Percentiles rank a stretch among this genome's conserved stretches.
phyloP scores from a whole-genome alignment of 2,888 invertebrate species.

The Archips xylosteana region DNA sequence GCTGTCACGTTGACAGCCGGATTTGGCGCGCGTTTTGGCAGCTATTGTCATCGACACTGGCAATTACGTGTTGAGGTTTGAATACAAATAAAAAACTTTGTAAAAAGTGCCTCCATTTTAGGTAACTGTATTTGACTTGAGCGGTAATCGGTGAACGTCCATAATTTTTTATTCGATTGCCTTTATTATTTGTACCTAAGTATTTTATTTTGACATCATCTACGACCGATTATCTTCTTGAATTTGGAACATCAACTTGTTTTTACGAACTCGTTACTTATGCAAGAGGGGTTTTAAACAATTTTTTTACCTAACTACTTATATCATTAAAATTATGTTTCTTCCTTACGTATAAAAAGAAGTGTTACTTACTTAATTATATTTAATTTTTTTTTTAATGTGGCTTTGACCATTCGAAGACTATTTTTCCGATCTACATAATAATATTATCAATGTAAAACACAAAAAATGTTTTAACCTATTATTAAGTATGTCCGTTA shows the following conservation, averaged over 20 bases:
- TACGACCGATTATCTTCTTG: background rate
- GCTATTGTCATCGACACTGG: constrained; percentile 59
- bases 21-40: constrained; percentile 59
- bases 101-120: constrained; percentile 34
- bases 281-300: no score
- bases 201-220: background rate
- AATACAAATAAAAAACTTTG: constrained; percentile 33
- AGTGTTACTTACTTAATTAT: no score
- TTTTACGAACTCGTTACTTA: no score
- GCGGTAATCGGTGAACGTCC: constrained; percentile 12
- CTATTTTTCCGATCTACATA: no score
- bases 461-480: no score
- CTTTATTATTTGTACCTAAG: background rate
- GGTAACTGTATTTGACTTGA: constrained; percentile 27
- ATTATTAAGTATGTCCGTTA: no score
- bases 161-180: background rate
- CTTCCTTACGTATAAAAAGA: no score
- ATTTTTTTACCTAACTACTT: no score
- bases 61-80: constrained; percentile 50
- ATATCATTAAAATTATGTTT: no score
- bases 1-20: constrained; percentile 67
- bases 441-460: no score
- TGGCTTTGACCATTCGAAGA: no score
- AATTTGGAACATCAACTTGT: background rate
- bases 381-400: no score